phyloP scores from a whole-genome alignment of 2,888 invertebrate genomes.

The Cryptus armator region DNA sequence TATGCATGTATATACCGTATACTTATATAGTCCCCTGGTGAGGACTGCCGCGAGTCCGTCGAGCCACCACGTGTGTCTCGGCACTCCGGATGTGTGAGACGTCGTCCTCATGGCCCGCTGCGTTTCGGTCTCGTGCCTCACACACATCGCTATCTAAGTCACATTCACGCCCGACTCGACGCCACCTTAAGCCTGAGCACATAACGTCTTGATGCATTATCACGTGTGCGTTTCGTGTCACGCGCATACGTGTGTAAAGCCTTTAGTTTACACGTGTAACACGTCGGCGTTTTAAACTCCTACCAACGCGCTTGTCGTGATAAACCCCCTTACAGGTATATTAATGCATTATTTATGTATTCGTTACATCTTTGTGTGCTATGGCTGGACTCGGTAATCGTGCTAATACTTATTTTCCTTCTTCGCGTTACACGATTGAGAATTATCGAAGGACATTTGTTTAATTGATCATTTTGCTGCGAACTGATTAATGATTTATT shows the following conservation, averaged over 20 bases:
- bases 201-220: slow-evolving; percentile 56
- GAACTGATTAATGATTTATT: too few relatives aligned
- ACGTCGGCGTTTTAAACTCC: not conserved
- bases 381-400: not conserved
- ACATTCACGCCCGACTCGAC: slow-evolving; percentile 41
- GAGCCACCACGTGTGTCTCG: slow-evolving; percentile 27
- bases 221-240: slow-evolving; percentile 49
- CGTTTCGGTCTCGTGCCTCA: slow-evolving; percentile 58
- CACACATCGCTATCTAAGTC: slow-evolving; percentile 39
- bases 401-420: not conserved
- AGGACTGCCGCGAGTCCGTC: slow-evolving; percentile 21
- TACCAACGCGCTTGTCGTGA: slow-evolving; percentile 10
- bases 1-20: not conserved
- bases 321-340: not conserved
- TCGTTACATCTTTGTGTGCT: not conserved
- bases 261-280: slow-evolving; percentile 43
- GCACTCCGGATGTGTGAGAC: slow-evolving; percentile 63
- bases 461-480: too few relatives aligned
- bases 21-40: not conserved
- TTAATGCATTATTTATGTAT: slow-evolving; percentile 20
- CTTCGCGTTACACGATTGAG: not conserved
- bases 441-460: not conserved
- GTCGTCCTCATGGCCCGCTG: slow-evolving; percentile 58
- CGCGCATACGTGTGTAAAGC: not conserved
- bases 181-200: not conserved